phyloP scores from a whole-genome alignment of 92 coral and sea anemone genomes.

The Porites divaricata region DNA sequence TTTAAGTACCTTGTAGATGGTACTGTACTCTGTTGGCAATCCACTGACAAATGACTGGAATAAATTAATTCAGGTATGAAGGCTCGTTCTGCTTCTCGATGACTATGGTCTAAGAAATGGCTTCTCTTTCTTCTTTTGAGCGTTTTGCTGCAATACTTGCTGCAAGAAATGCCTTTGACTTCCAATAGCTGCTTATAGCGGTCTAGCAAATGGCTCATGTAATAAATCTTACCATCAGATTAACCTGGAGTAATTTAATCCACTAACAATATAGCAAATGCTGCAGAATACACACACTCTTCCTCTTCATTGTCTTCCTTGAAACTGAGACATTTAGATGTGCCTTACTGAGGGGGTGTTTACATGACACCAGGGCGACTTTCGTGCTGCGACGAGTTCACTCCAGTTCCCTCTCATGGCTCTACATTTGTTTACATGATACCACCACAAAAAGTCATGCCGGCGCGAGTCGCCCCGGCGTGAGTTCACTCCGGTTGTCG shows the following conservation, averaged over 20 bases:
- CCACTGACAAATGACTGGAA: slow-evolving; percentile 9
- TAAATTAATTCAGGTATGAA: slow-evolving; percentile 24
- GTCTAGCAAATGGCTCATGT: not conserved
- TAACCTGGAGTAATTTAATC: slow-evolving; percentile 5
- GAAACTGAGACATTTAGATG: not conserved
- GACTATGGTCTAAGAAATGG: slow-evolving; percentile 13
- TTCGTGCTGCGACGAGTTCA: too few relatives aligned
- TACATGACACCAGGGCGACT: too few relatives aligned
- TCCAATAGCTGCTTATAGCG: slow-evolving; percentile 1
- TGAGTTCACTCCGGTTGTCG: too few relatives aligned
- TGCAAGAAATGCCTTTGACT: not conserved
- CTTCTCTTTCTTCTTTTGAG: slow-evolving; percentile 9
- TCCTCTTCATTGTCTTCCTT: not conserved
- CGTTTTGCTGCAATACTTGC: slow-evolving; percentile 7
- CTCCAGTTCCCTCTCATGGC: too few relatives aligned
- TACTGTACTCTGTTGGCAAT: slow-evolving; percentile 62
- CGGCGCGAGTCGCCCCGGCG: too few relatives aligned
- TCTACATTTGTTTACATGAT: too few relatives aligned
- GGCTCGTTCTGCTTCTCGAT: slow-evolving; percentile 6
- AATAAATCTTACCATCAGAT: not conserved
- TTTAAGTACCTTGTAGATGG: slow-evolving; percentile 58
- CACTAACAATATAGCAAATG: slow-evolving; percentile 1
- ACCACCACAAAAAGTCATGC: too few relatives aligned
- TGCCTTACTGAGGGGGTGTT: slow-evolving; percentile 3
- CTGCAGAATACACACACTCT: slow-evolving; percentile 13